Base-by-base conservation (phyloP, 2,113 vertebrate genomes). In the Calypte anna region DNA sequence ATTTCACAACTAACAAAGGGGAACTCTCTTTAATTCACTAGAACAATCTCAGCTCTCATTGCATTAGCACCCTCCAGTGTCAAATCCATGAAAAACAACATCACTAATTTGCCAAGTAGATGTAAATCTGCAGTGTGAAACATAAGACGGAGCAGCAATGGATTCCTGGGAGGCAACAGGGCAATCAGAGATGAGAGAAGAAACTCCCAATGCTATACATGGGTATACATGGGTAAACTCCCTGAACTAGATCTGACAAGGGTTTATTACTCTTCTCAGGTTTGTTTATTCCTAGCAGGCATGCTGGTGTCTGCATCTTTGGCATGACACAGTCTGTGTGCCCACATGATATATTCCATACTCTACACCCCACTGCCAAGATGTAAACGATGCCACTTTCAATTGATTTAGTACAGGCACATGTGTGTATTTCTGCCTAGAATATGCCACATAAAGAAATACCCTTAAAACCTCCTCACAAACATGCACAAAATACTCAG, bases 1-100 rank as follows among this genome's bases (percentile, higher is more conserved):
- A 91, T 84, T 97, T 86, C 82, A 74, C 67, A 64, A 67, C 73
- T 87, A 83, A 94, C 90, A 96, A 95, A 90, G 66, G 16, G 40
- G 66, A 86, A 50, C 48, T 31, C 44, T 40, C 10, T 93, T 88
- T 83, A 73, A 90, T 77, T 79, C 67, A 4, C 77, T 22, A 31
- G 19, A 88, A 84, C 61, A 30, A 83, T 76, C 86, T 84, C 83
- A 40, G 82, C 95, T 96, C 83, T 48, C 83, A 90, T 96, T 95
- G 89, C 94, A 87, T 96, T 93, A 97, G 97, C 96, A 93, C 98
- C 97, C 97, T 97, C 98, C 95, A 97, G 98, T 87, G 98, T 93
- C 93, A 94, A 57, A 18, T 9, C 36, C 27, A 10, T 13, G 90
- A 95, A 97, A 97, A 95, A 95, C 90, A 92, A 10, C 93, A 90